Evolutionary conservation across 2,888 invertebrate genomes (phyloP).

Genomic region (Cataglyphis albicans): DNA sequence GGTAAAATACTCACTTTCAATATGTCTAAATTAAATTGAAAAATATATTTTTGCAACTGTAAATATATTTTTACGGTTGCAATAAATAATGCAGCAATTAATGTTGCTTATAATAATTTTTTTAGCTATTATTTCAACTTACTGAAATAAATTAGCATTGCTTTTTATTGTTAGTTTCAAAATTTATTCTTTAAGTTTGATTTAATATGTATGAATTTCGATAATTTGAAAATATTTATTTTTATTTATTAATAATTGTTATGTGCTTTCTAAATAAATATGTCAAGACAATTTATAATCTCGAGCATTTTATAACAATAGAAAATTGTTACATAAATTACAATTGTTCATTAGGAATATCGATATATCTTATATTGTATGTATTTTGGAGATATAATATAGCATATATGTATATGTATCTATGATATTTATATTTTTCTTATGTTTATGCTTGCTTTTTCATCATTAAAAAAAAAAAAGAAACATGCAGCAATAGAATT

Average conservation of each 20-base stretch:
- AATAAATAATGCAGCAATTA: neutral
- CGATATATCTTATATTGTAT: neutral
- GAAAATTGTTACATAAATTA: neutral
- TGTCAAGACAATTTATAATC: neutral
- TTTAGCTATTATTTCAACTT: neutral
- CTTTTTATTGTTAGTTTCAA: neutral
- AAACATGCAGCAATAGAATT: neutral
- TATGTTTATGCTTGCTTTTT: neutral
- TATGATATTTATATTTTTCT: slow-evolving; percentile 8
- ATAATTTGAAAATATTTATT: too few relatives aligned
- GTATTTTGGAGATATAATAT: neutral
- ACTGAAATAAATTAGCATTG: neutral
- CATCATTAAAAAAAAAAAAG: slow-evolving; percentile 24
- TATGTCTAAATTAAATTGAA: neutral
- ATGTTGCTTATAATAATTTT: neutral
- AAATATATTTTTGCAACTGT: neutral
- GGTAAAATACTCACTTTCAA: neutral
- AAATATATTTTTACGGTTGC: neutral
- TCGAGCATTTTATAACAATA: neutral
- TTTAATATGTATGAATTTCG: neutral
- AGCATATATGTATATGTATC: neutral
- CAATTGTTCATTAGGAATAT: neutral
- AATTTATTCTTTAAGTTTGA: neutral
- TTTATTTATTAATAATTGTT: too few relatives aligned
- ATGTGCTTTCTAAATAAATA: neutral